Evolutionary conservation across 2,113 vertebrate genomes (phyloP).

Genomic region (Pelecanus crispus): DNA sequence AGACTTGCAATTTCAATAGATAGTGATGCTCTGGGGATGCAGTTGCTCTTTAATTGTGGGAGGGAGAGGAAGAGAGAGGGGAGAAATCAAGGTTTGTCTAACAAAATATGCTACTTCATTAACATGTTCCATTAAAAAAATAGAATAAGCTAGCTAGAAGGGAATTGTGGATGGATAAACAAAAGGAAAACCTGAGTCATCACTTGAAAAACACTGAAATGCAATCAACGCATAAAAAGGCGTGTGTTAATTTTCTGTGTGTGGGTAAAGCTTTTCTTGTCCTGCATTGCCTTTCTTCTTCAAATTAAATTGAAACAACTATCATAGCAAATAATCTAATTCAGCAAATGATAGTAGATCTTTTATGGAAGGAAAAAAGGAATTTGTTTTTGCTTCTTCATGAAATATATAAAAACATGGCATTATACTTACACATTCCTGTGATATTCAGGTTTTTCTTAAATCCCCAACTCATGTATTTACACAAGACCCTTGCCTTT

Average conservation of each 20-base stretch:
- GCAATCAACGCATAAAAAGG: neutral
- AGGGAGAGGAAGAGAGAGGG: neutral
- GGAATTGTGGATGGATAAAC: neutral
- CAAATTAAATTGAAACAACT: neutral
- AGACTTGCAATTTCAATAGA: neutral
- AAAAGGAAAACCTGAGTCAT: slow-evolving; percentile 15
- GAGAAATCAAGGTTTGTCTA: neutral
- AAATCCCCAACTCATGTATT: neutral
- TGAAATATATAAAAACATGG: neutral
- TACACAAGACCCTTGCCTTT: neutral
- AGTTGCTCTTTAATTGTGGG: neutral
- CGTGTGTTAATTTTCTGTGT: neutral
- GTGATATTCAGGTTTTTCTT: neutral
- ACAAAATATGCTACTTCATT: neutral
- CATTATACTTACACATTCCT: neutral
- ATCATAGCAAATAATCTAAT: neutral
- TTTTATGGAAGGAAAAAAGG: neutral
- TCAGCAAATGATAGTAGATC: neutral
- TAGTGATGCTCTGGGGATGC: neutral
- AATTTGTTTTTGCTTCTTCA: neutral
- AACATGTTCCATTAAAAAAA: neutral
- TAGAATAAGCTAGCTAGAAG: neutral
- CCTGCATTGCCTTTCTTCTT: neutral
- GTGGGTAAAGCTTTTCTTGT: neutral
- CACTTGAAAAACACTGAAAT: neutral